phyloP scores from a whole-genome alignment of 2,888 invertebrate species.

The Hofmannophila pseudospretella region DNA sequence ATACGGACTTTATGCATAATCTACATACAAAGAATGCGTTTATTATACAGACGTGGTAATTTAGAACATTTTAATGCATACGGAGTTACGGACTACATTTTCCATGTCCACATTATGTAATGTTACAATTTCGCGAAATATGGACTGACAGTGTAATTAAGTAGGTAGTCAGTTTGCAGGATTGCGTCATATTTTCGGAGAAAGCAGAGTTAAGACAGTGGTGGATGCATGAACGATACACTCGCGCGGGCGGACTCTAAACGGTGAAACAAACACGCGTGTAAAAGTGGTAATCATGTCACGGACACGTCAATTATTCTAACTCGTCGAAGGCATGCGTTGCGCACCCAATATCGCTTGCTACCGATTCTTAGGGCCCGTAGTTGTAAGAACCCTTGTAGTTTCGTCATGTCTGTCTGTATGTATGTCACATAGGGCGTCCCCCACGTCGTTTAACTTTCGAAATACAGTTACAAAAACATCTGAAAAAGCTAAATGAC shows the following conservation, averaged over 20 bases:
- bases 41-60: not conserved
- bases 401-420: too few relatives aligned
- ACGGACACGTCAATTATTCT: constrained; percentile 7
- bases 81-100: constrained; percentile 1
- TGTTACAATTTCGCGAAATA: constrained; percentile 23
- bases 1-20: too few relatives aligned
- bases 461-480: too few relatives aligned
- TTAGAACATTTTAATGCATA: not conserved
- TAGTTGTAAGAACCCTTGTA: too few relatives aligned
- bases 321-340: too few relatives aligned
- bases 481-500: too few relatives aligned
- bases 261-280: constrained; percentile 11
- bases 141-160: constrained; percentile 28
- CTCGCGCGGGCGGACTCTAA: constrained; percentile 20
- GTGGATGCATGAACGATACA: constrained; percentile 16
- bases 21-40: constrained; percentile 4
- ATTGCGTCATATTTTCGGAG: constrained; percentile 33
- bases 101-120: constrained; percentile 20
- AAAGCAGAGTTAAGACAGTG: constrained; percentile 19
- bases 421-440: too few relatives aligned
- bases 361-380: too few relatives aligned
- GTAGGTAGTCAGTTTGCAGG: constrained; percentile 15
- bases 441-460: too few relatives aligned
- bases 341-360: too few relatives aligned
- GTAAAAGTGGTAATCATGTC: constrained; percentile 6